These are phyloP conservation scores for Colius striatus DNA, from an alignment of 2,113 vertebrate species.

Conservation along the genomic window DNA sequence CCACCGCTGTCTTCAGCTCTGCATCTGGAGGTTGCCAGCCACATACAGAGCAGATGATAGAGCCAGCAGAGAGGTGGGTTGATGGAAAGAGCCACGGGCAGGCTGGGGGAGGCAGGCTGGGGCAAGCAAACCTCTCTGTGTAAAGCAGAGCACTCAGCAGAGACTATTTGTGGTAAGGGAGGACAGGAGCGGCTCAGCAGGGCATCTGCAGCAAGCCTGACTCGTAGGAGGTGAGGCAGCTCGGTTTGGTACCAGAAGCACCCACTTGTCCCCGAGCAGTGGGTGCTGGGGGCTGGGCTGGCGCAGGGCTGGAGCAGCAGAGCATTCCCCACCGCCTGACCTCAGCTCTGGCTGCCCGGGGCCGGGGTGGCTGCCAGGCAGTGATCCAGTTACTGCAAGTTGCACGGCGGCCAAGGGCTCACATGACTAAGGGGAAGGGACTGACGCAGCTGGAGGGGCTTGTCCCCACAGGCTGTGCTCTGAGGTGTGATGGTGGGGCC, in stretches of 20 bases:
- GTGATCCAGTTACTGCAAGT: background rate
- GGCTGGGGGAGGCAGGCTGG: background rate
- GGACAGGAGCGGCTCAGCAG: background rate
- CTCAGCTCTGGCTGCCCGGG: background rate
- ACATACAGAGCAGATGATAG: background rate
- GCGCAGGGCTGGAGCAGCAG: background rate
- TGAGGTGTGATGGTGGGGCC: rapidly evolving
- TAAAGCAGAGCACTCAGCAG: background rate
- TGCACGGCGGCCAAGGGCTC: background rate
- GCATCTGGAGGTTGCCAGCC: background rate
- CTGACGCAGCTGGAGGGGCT: background rate
- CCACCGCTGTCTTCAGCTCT: background rate
- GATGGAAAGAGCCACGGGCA: background rate
- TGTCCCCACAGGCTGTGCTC: background rate
- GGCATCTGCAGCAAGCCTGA: background rate
- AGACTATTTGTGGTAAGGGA: background rate
- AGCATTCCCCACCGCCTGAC: background rate
- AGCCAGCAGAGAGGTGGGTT: background rate
- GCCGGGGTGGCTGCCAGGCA: background rate
- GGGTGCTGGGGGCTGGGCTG: background rate
- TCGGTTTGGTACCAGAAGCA: background rate
- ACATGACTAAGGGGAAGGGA: background rate
- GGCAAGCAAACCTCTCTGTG: background rate
- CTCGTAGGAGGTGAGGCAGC: background rate
- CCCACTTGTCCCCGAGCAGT: rapidly evolving